Evolutionary conservation across 2,113 vertebrate genomes (phyloP), one percentile per base, ranked within the genome.

Genomic region (Notothenia rossii): DNA sequence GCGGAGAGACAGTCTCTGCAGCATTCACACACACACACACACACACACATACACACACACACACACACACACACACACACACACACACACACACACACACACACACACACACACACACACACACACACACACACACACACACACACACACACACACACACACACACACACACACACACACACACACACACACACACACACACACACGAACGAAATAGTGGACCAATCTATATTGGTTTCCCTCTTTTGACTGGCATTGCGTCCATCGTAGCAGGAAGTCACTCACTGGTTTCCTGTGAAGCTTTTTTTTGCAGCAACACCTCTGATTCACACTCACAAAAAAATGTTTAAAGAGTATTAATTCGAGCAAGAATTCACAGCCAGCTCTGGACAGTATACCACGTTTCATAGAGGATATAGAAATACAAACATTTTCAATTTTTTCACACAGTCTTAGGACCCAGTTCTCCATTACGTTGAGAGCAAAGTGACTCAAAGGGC

Each of bases 401-500:
- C 29, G 29, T 29, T 29, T 29, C 29, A 4, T 29, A 29, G 29
- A 29, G 29, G 29, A 29, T 29, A 29, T 25, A 25, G 25, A 25
- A 25, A 25, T 4, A 29, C 29, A 29, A 29, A 4, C 29, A 29
- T 29, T 29, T 0, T 29, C 29, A 29, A 0, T 29, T 4, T 29
- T 29, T 29, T 29, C 29, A 29, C 29, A 29, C 29, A 29, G 29
- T 29, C 4, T 4, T 4, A 0, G 29, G 29, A 8, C 40, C 36
- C 22, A n/a, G 46, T 51, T 40, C 51, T 82, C 61, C 58, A 60
- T 84, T 62, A 7, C 20, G 6, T 25, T 46, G 25, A 59, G 4
- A 70, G 50, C 29, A 33, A 8, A 56, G 49, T 49, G 59, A 54
- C 79, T 75, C 36, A 0, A 54, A 72, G 87, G 77, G 75, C 81